Evolutionary conservation across 2,888 invertebrate genomes (phyloP).

Genomic region (Diarsia rubi): DNA sequence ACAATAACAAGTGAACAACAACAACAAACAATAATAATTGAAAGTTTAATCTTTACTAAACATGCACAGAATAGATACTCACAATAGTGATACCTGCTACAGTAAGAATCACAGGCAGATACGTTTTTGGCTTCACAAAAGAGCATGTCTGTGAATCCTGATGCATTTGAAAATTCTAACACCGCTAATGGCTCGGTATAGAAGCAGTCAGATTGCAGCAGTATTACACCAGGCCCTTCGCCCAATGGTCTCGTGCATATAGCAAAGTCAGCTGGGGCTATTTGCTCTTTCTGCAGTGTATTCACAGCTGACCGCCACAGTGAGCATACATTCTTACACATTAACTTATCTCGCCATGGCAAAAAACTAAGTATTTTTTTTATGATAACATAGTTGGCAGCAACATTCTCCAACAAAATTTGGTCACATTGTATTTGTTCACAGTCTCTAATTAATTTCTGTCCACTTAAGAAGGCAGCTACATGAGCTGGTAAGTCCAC

Average conservation of each 20-base stretch:
- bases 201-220: constrained; percentile 78
- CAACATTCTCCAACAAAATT: constrained; percentile 78
- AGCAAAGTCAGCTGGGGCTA: constrained; percentile 81
- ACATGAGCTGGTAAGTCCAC: constrained; percentile 73
- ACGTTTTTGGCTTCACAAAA: constrained; percentile 78
- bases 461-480: constrained; percentile 76
- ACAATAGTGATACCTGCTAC: constrained; percentile 83
- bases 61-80: constrained; percentile 69
- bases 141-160: constrained; percentile 71
- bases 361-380: constrained; percentile 84
- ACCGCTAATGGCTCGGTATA: constrained; percentile 81
- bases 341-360: constrained; percentile 85
- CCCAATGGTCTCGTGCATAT: constrained; percentile 71
- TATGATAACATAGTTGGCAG: constrained; percentile 85
- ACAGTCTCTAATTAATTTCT: constrained; percentile 72
- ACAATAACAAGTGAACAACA: background rate
- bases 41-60: background rate
- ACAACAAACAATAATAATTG: background rate
- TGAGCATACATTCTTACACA: constrained; percentile 82
- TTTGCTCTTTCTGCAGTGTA: constrained; percentile 79
- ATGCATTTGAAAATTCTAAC: constrained; percentile 80
- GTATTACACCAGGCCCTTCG: constrained; percentile 72
- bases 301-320: constrained; percentile 83
- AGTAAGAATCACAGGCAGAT: constrained; percentile 77
- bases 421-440: constrained; percentile 72